phyloP scores from a whole-genome alignment of 2,113 vertebrate genomes.

The Tonatia bakeri region DNA sequence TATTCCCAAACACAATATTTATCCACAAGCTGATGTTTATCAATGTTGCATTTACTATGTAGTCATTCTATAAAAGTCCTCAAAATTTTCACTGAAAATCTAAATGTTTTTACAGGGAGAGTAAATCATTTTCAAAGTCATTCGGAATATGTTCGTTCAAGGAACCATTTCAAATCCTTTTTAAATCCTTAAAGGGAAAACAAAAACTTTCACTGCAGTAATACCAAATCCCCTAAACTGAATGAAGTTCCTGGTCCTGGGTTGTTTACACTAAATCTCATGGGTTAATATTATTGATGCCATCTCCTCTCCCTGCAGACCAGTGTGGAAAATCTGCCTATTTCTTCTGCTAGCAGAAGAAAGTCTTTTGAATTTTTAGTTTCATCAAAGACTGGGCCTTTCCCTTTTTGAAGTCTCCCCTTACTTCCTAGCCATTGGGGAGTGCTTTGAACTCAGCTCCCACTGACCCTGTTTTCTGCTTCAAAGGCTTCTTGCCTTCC shows the following conservation, averaged over 20 bases:
- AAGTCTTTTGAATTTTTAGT: slow-evolving; percentile 46
- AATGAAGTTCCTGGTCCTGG: neutral
- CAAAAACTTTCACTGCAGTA: neutral
- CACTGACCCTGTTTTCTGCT: slow-evolving; percentile 71
- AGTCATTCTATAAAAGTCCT: neutral
- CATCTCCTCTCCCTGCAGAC: neutral
- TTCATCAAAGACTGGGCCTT: slow-evolving; percentile 51
- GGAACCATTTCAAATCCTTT: neutral
- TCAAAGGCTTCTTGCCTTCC: slow-evolving; percentile 79
- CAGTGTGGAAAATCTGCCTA: neutral
- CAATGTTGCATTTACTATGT: neutral
- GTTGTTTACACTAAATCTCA: neutral
- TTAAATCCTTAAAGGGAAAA: neutral
- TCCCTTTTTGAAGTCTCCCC: slow-evolving; percentile 31
- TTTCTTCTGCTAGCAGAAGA: neutral
- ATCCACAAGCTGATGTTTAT: neutral
- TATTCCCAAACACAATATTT: neutral
- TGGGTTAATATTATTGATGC: neutral
- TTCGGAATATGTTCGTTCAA: neutral
- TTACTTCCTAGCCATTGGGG: slow-evolving; percentile 32
- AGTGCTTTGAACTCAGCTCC: slow-evolving; percentile 64
- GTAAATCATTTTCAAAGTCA: slow-evolving; percentile 17
- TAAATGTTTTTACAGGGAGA: neutral
- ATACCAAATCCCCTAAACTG: neutral
- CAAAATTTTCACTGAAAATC: slow-evolving; percentile 7